These are phyloP conservation scores for Platichthys stellatus DNA, from an alignment of 2,113 vertebrate species.

Conservation along the genomic window DNA sequence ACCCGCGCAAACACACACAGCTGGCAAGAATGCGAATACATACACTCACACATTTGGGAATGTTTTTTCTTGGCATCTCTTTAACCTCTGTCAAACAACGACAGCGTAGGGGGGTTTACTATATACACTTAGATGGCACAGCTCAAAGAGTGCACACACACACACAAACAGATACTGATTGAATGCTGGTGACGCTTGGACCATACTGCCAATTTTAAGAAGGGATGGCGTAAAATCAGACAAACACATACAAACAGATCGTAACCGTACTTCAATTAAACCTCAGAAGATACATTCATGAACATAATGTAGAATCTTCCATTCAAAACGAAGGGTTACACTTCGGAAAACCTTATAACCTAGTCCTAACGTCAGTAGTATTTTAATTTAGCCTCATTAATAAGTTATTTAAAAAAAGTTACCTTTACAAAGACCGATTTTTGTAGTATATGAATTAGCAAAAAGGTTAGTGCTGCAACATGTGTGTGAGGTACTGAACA, in stretches of 20 bases:
- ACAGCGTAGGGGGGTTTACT: constrained; percentile 53
- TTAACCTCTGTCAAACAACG: constrained; percentile 57
- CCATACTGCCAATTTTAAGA: constrained; percentile 17
- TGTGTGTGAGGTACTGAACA: neutral
- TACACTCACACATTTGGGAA: neutral
- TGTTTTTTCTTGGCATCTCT: constrained; percentile 44
- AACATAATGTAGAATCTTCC: neutral
- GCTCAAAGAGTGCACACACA: constrained; percentile 14
- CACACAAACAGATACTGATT: too few species aligned
- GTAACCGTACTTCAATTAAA: neutral
- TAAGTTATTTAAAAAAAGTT: too few species aligned
- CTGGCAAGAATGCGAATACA: constrained; percentile 14
- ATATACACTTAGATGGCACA: constrained; percentile 46
- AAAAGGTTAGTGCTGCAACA: too few species aligned
- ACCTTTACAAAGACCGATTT: too few species aligned
- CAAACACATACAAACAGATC: constrained; percentile 3
- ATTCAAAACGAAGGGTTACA: neutral
- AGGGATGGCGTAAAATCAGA: neutral
- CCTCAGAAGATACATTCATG: neutral
- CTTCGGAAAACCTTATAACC: neutral
- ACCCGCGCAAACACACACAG: constrained; percentile 25
- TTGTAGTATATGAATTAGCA: neutral
- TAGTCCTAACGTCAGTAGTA: neutral
- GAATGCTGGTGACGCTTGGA: constrained; percentile 15
- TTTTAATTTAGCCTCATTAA: neutral